These are phyloP conservation scores for Galeruca laticollis DNA, from an alignment of 2,888 invertebrate species.

Conservation along the genomic window DNA sequence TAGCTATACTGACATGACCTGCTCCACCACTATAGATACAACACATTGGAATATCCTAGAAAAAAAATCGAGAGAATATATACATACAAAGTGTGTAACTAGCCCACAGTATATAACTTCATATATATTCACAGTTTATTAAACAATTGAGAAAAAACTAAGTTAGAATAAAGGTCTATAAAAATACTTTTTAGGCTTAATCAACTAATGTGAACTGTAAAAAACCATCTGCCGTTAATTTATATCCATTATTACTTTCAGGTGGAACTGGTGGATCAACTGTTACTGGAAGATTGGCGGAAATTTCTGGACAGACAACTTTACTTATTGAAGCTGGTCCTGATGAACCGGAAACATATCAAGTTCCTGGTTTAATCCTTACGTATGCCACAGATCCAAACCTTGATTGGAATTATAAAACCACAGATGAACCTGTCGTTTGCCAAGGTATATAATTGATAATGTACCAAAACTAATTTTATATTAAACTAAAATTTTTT, in stretches of 20 bases:
- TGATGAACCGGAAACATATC: slow-evolving; percentile 73
- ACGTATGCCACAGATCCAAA: slow-evolving; percentile 53
- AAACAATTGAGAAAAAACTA: no score
- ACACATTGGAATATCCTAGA: no score
- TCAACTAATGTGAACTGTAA: neutral
- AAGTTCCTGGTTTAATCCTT: slow-evolving; percentile 65
- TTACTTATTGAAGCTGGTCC: slow-evolving; percentile 77
- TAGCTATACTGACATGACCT: no score
- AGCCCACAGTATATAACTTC: no score
- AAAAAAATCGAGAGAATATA: no score
- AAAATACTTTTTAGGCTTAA: no score
- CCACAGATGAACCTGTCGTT: slow-evolving; percentile 72
- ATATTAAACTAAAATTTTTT: no score
- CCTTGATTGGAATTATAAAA: slow-evolving; percentile 75
- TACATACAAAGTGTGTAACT: no score
- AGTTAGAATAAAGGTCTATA: no score
- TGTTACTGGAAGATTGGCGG: slow-evolving; percentile 74
- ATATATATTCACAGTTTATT: no score
- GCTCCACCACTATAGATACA: no score
- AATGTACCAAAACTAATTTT: neutral
- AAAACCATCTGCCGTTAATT: neutral
- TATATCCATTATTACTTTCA: slow-evolving; percentile 1
- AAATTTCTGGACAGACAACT: slow-evolving; percentile 74
- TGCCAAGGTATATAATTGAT: slow-evolving; percentile 66
- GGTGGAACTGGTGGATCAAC: slow-evolving; percentile 74